These are phyloP conservation scores for Eledona agricola DNA, from an alignment of 2,888 invertebrate genomes.

Conservation along the genomic window DNA sequence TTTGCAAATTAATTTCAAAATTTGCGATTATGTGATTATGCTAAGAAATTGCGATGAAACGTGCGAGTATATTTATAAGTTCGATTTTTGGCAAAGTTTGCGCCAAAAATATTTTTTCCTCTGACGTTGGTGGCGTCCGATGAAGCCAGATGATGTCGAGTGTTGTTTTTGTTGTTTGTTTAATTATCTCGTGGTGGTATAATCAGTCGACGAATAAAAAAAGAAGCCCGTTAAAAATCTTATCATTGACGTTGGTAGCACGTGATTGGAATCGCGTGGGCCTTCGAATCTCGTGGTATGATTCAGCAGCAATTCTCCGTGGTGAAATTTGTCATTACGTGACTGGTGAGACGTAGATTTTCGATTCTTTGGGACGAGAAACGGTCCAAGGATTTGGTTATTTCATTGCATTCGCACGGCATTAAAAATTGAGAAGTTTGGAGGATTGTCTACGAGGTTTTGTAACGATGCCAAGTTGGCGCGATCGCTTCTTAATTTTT, in stretches of 20 bases:
- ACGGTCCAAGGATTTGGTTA: constrained; percentile 12
- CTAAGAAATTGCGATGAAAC: too few species aligned
- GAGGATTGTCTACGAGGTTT: neutral
- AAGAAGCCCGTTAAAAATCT: constrained; percentile 1
- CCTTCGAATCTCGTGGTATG: constrained; percentile 3
- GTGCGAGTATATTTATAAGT: too few species aligned
- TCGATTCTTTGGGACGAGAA: neutral
- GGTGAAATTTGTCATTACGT: constrained; percentile 5
- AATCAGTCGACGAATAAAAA: neutral
- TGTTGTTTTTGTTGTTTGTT: neutral
- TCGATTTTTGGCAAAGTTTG: constrained; percentile 7
- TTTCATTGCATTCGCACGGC: constrained; percentile 5
- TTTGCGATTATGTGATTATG: too few species aligned
- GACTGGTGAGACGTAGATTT: constrained; percentile 6
- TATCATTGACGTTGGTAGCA: too few species aligned
- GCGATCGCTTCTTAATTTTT: constrained; percentile 7
- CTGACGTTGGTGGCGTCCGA: too few species aligned
- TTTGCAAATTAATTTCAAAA: too few species aligned
- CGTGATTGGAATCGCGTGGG: constrained; percentile 12
- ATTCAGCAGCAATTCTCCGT: too few species aligned
- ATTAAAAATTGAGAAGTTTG: neutral
- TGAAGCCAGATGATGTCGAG: constrained; percentile 8
- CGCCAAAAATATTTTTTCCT: constrained; percentile 13
- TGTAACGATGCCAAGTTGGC: constrained; percentile 17
- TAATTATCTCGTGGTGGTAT: neutral